Percentiles rank a stretch among this genome's conserved stretches.
Evolutionary conservation across 2,113 vertebrate genomes (phyloP).

Genomic region (Lagenorhynchus albirostris): DNA sequence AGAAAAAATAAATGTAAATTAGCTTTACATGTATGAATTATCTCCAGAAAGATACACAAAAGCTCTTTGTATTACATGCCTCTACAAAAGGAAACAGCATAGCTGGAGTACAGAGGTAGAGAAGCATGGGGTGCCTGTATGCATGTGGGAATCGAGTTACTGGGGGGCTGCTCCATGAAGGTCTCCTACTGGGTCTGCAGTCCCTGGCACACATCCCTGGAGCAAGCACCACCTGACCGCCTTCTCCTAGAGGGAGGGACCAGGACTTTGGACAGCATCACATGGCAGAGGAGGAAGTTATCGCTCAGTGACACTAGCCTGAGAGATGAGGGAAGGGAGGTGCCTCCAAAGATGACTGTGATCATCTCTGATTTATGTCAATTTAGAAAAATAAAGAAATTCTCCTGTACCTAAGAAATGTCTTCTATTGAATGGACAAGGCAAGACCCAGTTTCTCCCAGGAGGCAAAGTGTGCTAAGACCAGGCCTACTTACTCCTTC

Average conservation of each 20-base stretch:
- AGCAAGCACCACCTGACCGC: too few relatives aligned
- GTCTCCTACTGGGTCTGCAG: neutral
- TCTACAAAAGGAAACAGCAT: neutral
- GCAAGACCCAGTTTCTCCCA: neutral
- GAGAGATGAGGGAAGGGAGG: neutral
- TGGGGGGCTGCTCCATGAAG: neutral
- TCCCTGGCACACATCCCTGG: too few relatives aligned
- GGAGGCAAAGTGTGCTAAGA: neutral
- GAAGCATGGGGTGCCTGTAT: neutral
- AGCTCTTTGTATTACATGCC: neutral
- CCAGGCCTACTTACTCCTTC: neutral
- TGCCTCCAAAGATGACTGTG: neutral
- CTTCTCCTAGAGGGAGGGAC: neutral
- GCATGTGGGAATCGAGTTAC: fast-evolving
- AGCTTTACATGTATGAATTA: neutral
- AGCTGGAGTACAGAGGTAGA: neutral
- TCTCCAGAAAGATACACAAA: neutral
- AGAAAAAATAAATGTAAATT: neutral
- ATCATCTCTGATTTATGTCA: neutral
- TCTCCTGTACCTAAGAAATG: neutral
- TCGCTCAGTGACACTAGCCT: neutral
- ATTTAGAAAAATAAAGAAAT: neutral
- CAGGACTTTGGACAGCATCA: neutral
- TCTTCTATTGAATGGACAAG: neutral
- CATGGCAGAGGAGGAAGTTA: neutral